Base-by-base conservation (phyloP, 2,888 invertebrate species). In the Eurytoma adleriae region DNA sequence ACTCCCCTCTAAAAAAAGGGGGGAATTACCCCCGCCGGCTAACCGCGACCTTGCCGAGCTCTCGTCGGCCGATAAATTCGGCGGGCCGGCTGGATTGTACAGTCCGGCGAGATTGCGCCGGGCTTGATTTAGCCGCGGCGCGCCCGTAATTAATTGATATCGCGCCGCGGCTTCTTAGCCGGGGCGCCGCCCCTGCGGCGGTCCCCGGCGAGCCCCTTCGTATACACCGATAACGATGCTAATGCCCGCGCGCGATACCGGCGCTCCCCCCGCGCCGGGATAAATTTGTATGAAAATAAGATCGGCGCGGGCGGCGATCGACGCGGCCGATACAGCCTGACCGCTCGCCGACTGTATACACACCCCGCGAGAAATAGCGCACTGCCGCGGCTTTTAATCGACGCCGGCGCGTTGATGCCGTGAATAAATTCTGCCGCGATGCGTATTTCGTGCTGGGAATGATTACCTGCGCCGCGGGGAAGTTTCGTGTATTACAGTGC, bases 211-310 rank as follows among this genome's bases (percentile, higher is more conserved):
- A 79, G 69, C 69, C 59, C 18, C 64, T 79, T n/a, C n/a, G n/a
- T n/a, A n/a, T n/a, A 69, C 74, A 79, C 79, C 69, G 79, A 79
- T 79, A 79, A 69, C 62, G 74, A 79, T 79, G 79, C 79, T 79
- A 79, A 79, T 74, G 74, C 57, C 14, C 16, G 16, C 14, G 57
- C 14, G 57, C 24, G 78, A 78, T 24, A 61, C 52, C 16, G 59
- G 40, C 18, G 59, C 52, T 48, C 48, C 2, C 4, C 30, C 30
- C 20, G 61, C 14, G 12, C n/a, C 0, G n/a, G 54, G 62, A 54
- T 70, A 54, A 72, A 72, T 78, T 78, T 72, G 72, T 78, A 78
- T 67, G 59, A 67, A 78, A 72, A 73, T 73, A 73, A 78, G 78
- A 78, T 78, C 24, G 54, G 56, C 48, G 59, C 12, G 61, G 24